A percentile compares a stretch with the other conserved stretches of the same genome.
These are phyloP conservation scores for Onthophagus taurus DNA, from an alignment of 1,140 invertebrate genomes.

Conservation along the genomic window DNA sequence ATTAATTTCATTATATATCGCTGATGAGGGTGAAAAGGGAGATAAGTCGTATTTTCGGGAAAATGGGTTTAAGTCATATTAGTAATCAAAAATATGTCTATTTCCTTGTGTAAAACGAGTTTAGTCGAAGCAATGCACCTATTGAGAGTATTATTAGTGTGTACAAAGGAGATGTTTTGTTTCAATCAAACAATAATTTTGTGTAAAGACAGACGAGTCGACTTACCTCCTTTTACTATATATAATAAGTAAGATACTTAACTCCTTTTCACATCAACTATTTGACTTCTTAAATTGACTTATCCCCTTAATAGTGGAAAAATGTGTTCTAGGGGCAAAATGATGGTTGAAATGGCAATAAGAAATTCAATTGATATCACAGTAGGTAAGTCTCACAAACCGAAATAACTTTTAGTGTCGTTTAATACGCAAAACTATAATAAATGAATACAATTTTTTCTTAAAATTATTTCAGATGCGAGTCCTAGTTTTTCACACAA, in stretches of 20 bases:
- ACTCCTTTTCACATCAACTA: not conserved
- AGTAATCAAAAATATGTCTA: not conserved
- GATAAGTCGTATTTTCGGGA: too few relatives aligned
- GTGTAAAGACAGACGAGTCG: not conserved
- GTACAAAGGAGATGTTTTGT: not conserved
- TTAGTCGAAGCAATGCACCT: not conserved
- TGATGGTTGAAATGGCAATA: not conserved
- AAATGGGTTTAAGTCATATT: too few relatives aligned
- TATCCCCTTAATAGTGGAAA: not conserved
- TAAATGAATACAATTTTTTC: too few relatives aligned
- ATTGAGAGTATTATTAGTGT: not conserved
- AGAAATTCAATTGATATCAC: not conserved
- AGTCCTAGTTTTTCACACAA: not conserved
- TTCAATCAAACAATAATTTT: not conserved
- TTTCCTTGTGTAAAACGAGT: constrained; percentile 1
- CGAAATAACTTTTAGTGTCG: not conserved
- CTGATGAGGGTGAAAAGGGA: too few relatives aligned
- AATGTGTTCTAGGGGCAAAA: constrained; percentile 1
- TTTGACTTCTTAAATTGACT: not conserved
- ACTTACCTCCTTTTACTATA: constrained; percentile 2
- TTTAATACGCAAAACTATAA: too few relatives aligned
- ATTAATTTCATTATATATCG: too few relatives aligned
- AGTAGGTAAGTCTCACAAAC: not conserved
- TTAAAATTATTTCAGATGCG: not conserved
- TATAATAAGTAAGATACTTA: not conserved